Evolutionary conservation across 2,888 invertebrate species (phyloP), one percentile per base, ranked within the genome.

Genomic region (Cryptus viduatorius): DNA sequence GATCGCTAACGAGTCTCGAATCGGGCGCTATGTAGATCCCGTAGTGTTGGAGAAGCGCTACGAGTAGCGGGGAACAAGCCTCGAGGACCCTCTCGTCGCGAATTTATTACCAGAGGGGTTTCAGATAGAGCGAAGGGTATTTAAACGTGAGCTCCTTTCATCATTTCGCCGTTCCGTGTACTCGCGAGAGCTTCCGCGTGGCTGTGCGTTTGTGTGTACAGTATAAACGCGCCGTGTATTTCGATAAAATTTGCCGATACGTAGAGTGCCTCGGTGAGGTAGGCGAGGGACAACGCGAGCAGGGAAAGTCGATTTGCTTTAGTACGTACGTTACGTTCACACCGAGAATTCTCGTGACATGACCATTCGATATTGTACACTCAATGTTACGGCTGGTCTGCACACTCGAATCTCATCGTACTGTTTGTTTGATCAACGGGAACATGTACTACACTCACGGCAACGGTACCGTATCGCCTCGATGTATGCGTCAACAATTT

Each of bases 61-160:
- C 56, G 65, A 71, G 75, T 69, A 16, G 50, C n/a, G 59, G 24
- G 59, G 50, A 91, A 86, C 87, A 84, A 88, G 79, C 82, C 85
- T 89, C 79, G 83, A 89, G 87, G 79, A 83, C 82, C 82, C 88
- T 86, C 82, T 84, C 84, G 76, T 85, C 79, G 84, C 84, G 87
- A 89, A 91, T 91, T 89, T 89, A 90, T 89, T 85, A 87, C 87
- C 86, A 88, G 87, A 86, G 85, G 88, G 86, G 88, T 86, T 87
- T 86, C 4, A 31, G 59, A 44, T 29, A 42, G 46, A 56, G 53
- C 50, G 42, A 59, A 46, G 68, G 69, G 71, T 67, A 65, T 76
- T 80, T 69, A 42, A 73, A 82, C 65, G 72, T 24, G 42, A n/a
- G 42, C 37, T 71, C 42, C 14, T 12, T 68, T 44, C 59, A 24